Conservation (phyloP, 2,113 vertebrate species). For the Sus scrofa region T2T-Sscrofa CM000821.6:9661001-9661500, state of each 20-base stretch:
- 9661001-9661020: background rate
- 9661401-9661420: constrained; percentile 85
- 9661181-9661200: background rate
- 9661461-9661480: constrained; percentile 65
- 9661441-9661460: constrained; percentile 66
- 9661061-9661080: background rate
- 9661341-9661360: constrained; percentile 84
- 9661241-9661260: constrained; percentile 61
- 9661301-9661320: constrained; percentile 78
- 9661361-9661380: constrained; percentile 83
- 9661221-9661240: background rate
- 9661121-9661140: background rate
- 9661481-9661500: constrained; percentile 72
- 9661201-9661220: background rate
- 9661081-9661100: background rate
- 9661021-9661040: background rate
- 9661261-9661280: constrained; percentile 67
- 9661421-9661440: constrained; percentile 80
- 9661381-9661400: constrained; percentile 82
- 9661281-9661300: constrained; percentile 75
- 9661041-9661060: background rate
- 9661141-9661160: background rate
- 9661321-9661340: constrained; percentile 82
- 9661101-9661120: background rate
- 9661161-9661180: background rate